phyloP scores from a whole-genome alignment of 1,140 invertebrate genomes.

The Tribolium madens region DNA sequence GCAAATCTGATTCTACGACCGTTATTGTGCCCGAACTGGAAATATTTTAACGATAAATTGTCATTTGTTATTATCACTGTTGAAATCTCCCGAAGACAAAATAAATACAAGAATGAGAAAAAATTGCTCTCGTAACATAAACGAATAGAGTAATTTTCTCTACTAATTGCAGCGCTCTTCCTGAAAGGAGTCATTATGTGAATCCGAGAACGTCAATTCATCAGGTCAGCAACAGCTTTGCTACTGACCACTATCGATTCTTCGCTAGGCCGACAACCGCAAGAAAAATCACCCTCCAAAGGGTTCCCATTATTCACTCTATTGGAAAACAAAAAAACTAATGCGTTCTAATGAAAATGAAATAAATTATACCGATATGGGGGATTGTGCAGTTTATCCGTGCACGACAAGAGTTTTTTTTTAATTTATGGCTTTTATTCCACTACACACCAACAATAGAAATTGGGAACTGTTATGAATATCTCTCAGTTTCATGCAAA shows the following conservation, averaged over 20 bases:
- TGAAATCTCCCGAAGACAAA: background rate
- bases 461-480: slow-evolving; percentile 26
- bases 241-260: slow-evolving; percentile 45
- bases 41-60: slow-evolving; percentile 15
- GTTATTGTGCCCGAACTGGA: background rate
- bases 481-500: slow-evolving; percentile 9
- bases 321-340: slow-evolving; percentile 42
- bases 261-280: slow-evolving; percentile 38
- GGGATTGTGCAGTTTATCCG: slow-evolving; percentile 29
- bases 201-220: slow-evolving; percentile 46
- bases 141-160: slow-evolving; percentile 48
- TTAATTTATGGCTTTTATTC: slow-evolving; percentile 36
- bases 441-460: slow-evolving; percentile 32
- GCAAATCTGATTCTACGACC: background rate
- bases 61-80: slow-evolving; percentile 16
- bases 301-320: slow-evolving; percentile 44
- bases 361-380: slow-evolving; percentile 39
- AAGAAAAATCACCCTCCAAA: slow-evolving; percentile 45
- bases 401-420: slow-evolving; percentile 33
- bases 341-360: slow-evolving; percentile 42
- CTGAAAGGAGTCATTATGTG: slow-evolving; percentile 49
- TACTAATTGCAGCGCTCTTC: slow-evolving; percentile 46
- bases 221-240: slow-evolving; percentile 40
- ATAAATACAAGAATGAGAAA: slow-evolving; percentile 27
- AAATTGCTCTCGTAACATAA: slow-evolving; percentile 36